Base-by-base conservation (phyloP, 2,888 invertebrate genomes). In the Aelia acuminata region DNA sequence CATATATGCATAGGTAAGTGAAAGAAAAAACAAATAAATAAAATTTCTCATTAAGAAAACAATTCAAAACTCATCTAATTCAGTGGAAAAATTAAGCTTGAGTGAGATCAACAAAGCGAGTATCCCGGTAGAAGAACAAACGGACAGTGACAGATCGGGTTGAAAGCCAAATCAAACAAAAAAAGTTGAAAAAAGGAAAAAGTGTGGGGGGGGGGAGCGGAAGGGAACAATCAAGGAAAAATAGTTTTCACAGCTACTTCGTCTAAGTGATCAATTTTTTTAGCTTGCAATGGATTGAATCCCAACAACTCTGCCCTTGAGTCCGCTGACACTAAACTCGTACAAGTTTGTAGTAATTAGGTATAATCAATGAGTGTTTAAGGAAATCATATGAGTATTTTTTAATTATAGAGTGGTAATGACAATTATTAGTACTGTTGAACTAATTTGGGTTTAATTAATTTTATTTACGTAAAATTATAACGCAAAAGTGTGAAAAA, bases 61-160 rank as follows among this genome's bases (percentile, higher is more conserved):
- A 70, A 70, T 35, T 70, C 20, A 57, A 70, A 31, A 70, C 31
- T 35, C 7, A 20, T 70, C 63, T 31, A 35, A 31, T 70, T 70
- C 35, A 5, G 31, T 35, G 3, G 20, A 35, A 22, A 70, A 70
- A 70, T 35, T 70, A 70, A 70, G 31, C 35, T 18, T 15, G 26
- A 35, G 18, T 18, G 18, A 35, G 18, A 3, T 35, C 35, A 70
- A 35, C 31, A 63, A 70, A 57, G 35, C 18, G n/a, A 70, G 18
- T 70, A 35, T 31, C 18, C 8, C 31, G 7, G 35, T 31, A 70
- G 63, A 35, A 31, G 63, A 7, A 70, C 35, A 70, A 70, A 70
- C 31, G 63, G 35, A 70, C 63, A 70, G 63, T 70, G 63, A 70
- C 63, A 70, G 63, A 70, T 70, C 63, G 63, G 63, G 15, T 63